Base-by-base conservation (phyloP, 2,113 vertebrate genomes). In the Nestor notabilis region DNA sequence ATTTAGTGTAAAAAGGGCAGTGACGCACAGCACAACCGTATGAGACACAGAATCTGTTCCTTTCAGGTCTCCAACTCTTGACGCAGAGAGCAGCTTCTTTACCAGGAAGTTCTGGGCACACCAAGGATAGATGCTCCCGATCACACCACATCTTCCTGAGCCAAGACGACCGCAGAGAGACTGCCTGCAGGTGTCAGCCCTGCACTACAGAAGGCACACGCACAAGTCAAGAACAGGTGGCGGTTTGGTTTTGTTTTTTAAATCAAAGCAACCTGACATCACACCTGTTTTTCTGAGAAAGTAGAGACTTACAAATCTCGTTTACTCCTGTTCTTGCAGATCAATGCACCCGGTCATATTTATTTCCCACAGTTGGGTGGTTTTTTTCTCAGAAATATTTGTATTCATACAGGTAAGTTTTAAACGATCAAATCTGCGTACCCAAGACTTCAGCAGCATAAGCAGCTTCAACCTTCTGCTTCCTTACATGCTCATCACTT, bases 81-180 rank as follows among this genome's bases (percentile, higher is more conserved):
- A 1, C 66, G 55, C 37, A 29, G 20, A 74, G 25, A 58, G 25
- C 31, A 39, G 10, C 61, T 43, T 50, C 9, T 2, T 81, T 15
- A 9, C 13, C 1, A 4, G 11, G 25, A 37, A 46, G 63, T 6
- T 68, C 19, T 44, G 33, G 25, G 24, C 52, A 28, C 39, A 33
- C 37, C 16, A 5, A 0, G 6, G 19, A 14, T 24, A 24, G 19
- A 11, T 31, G 4, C 2, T 37, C 35, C n/a, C 0, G 6, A 41
- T 35, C 21, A 44, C 9, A 1, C 53, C 17, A 29, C n/a, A 5
- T 8, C 25, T 7, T 64, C 68, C 63, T 3, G 35, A 27, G 27
- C 33, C 29, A 9, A 6, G 17, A 4, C 1, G 0, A 15, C 21
- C 15, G 5, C 16, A 39, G 52, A 5, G 1, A 27, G n/a, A 2